Conservation (phyloP, 2,888 invertebrate species). For the Tenodera sinensis region DNA sequence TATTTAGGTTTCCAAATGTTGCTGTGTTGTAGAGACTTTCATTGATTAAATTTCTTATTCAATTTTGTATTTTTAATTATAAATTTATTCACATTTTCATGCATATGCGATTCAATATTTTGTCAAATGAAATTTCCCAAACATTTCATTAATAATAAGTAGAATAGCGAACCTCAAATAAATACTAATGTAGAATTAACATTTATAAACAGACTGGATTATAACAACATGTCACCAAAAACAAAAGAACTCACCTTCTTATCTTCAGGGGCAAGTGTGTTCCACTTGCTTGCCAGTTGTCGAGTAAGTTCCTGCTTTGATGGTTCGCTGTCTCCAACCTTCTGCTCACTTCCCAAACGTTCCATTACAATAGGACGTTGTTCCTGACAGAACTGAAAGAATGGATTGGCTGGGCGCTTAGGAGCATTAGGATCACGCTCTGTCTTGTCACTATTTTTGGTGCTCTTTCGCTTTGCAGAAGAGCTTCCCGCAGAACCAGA, state of each 20-base stretch:
- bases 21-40: too few species aligned
- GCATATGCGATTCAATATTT: too few species aligned
- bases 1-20: too few species aligned
- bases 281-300: conserved; percentile 71
- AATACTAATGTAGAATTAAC: too few species aligned
- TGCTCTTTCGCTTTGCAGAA: conserved; percentile 32
- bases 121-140: too few species aligned
- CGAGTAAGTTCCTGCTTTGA: conserved; percentile 72
- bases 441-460: conserved; percentile 40
- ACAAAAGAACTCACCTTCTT: conserved; percentile 56
- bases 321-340: conserved; percentile 59
- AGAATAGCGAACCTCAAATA: too few species aligned
- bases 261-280: conserved; percentile 62
- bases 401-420: conserved; percentile 75
- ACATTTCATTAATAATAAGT: too few species aligned
- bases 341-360: conserved; percentile 47
- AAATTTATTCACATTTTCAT: too few species aligned
- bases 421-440: conserved; percentile 71
- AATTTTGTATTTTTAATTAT: too few species aligned
- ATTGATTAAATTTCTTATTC: too few species aligned
- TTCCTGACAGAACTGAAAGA: conserved; percentile 77
- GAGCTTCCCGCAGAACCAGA: background rate
- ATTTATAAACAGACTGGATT: background rate
- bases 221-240: background rate
- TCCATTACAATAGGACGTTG: conserved; percentile 62